These are phyloP conservation scores for Drosophila suzukii DNA, from an alignment of 1,140 invertebrate genomes.

Conservation along the genomic window DNA sequence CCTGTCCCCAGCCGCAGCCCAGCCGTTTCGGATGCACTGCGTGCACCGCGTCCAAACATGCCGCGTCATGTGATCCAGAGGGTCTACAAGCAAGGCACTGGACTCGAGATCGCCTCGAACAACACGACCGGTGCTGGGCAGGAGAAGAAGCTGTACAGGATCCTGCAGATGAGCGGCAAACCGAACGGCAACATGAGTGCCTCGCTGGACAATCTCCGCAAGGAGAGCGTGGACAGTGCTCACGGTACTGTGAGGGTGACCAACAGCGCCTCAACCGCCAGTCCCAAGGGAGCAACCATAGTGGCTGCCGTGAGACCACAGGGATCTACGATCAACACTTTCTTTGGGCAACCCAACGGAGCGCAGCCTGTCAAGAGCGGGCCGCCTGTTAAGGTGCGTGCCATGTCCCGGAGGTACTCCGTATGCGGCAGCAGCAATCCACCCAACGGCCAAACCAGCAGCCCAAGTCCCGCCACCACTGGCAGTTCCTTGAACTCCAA, in stretches of 20 bases:
- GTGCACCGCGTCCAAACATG: neutral
- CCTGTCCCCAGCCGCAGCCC: neutral
- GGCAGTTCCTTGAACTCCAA: neutral
- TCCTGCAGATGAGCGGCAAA: constrained; percentile 37
- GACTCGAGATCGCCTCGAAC: neutral
- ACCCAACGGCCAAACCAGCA: neutral
- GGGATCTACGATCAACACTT: constrained; percentile 17
- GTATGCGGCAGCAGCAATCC: constrained; percentile 46
- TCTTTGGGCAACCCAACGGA: constrained; percentile 15
- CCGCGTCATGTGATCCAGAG: constrained; percentile 23
- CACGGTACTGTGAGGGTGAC: neutral
- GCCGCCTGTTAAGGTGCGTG: constrained; percentile 21
- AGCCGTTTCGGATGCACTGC: neutral
- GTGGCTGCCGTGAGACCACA: constrained; percentile 20
- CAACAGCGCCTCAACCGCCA: neutral
- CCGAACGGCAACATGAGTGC: neutral
- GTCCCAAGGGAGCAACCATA: constrained; percentile 5
- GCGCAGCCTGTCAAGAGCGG: neutral
- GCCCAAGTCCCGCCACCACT: neutral
- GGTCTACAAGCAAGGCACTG: constrained; percentile 1
- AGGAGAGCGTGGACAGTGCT: constrained; percentile 50
- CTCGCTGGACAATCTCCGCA: constrained; percentile 20
- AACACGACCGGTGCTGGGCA: neutral
- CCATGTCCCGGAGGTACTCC: constrained; percentile 55
- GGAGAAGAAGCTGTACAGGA: constrained; percentile 47